Evolutionary conservation across 2,113 vertebrate genomes (phyloP).

Genomic region (Plestiodon gilberti): DNA sequence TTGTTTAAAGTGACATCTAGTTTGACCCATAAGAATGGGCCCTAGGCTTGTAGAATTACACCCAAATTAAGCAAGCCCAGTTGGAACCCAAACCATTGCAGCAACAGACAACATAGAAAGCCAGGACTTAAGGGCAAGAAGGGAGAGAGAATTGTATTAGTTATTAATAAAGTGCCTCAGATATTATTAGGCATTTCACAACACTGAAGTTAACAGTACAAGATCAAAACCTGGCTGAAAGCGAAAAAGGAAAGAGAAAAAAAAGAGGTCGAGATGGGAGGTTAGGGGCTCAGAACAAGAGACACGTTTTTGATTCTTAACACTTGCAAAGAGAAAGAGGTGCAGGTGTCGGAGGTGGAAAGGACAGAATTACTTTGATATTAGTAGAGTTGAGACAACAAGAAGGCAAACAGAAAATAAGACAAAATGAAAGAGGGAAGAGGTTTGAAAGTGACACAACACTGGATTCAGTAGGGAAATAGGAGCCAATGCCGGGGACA

Average conservation of each 20-base stretch:
- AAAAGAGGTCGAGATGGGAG: not conserved
- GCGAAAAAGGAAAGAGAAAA: not conserved
- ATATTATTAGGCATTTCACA: not conserved
- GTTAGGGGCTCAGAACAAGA: not conserved
- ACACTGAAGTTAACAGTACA: too few relatives aligned
- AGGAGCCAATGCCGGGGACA: too few relatives aligned
- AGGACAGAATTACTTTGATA: too few relatives aligned
- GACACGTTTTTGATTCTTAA: not conserved
- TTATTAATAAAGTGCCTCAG: not conserved
- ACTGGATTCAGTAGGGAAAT: too few relatives aligned
- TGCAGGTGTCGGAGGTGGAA: not conserved
- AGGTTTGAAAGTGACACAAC: too few relatives aligned
- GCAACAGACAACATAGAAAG: too few relatives aligned
- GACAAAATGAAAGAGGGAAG: too few relatives aligned
- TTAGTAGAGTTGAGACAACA: not conserved
- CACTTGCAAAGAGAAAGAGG: not conserved
- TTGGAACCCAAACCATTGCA: too few relatives aligned
- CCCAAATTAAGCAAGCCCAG: too few relatives aligned
- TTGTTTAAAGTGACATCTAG: too few relatives aligned
- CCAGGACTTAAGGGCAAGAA: not conserved
- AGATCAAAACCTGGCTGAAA: not conserved
- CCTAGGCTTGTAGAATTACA: too few relatives aligned
- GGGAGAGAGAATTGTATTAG: not conserved
- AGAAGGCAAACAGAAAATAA: not conserved
- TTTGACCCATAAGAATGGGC: too few relatives aligned